Percentiles rank a stretch among this genome's conserved stretches.
phyloP scores from a whole-genome alignment of 2,888 invertebrate species.

The Crioceris asparagi region DNA sequence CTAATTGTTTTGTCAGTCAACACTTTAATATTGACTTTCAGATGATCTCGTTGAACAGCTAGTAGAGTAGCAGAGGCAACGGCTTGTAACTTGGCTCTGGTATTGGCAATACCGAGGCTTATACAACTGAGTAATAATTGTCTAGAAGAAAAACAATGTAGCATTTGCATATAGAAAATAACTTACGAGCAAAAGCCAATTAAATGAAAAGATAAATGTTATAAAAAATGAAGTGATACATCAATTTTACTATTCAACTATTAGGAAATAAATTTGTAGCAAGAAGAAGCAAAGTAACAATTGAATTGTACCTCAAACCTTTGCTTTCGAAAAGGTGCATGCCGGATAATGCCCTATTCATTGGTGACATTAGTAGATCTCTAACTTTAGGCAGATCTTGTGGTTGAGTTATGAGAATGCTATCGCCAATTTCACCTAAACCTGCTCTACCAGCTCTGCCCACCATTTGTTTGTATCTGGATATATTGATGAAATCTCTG shows the following conservation, averaged over 20 bases:
- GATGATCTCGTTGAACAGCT: slow-evolving; percentile 44
- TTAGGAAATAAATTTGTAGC: background rate
- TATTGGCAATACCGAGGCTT: slow-evolving; percentile 51
- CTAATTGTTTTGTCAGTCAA: slow-evolving; percentile 39
- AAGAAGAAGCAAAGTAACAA: background rate
- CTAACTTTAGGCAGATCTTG: slow-evolving; percentile 49
- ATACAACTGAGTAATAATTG: slow-evolving; percentile 59
- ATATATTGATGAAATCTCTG: slow-evolving; percentile 28
- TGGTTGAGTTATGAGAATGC: slow-evolving; percentile 66
- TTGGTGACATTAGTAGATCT: slow-evolving; percentile 48
- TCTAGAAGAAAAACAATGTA: too few relatives aligned
- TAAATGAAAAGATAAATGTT: too few relatives aligned
- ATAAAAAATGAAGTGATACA: too few relatives aligned
- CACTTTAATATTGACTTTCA: slow-evolving; percentile 37
- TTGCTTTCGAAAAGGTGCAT: slow-evolving; percentile 43
- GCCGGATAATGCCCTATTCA: slow-evolving; percentile 56
- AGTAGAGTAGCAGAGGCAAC: slow-evolving; percentile 54
- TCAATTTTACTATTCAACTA: background rate
- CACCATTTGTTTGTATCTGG: slow-evolving; percentile 90
- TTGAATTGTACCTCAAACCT: slow-evolving; percentile 39
- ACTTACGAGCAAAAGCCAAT: too few relatives aligned
- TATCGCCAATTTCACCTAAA: slow-evolving; percentile 71
- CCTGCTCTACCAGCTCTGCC: slow-evolving; percentile 92
- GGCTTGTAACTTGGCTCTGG: slow-evolving; percentile 41
- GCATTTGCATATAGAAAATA: too few relatives aligned